Percentiles rank a stretch among this genome's conserved stretches.
Conservation (phyloP, 2,888 invertebrate genomes). For the Lasioglossum calceatum region DNA sequence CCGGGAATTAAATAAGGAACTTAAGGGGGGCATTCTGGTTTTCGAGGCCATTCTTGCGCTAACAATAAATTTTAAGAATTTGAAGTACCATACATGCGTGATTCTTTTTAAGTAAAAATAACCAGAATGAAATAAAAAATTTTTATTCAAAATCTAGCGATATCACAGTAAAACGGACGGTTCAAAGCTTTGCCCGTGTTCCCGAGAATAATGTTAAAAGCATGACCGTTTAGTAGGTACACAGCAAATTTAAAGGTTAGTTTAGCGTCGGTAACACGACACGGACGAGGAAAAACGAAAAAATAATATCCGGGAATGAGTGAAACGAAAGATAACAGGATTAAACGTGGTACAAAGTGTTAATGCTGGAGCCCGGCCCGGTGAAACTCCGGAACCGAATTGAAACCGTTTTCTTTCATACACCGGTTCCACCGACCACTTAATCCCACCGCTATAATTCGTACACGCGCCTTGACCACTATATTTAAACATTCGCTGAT, state of each 20-base stretch:
- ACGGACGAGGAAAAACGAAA: neutral
- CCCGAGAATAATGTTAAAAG: neutral
- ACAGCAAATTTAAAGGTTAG: neutral
- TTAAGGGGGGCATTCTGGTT: too few species aligned
- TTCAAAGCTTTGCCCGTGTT: neutral
- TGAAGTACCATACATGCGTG: neutral
- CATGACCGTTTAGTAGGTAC: neutral
- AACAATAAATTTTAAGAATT: neutral
- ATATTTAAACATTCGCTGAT: conserved; percentile 20
- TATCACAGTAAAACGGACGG: too few species aligned
- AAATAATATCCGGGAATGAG: neutral
- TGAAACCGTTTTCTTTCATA: conserved; percentile 5
- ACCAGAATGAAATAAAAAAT: neutral
- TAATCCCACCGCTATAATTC: conserved; percentile 17
- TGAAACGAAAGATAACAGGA: neutral
- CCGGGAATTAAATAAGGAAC: neutral
- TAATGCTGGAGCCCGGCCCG: neutral
- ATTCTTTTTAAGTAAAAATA: neutral
- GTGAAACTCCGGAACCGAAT: neutral
- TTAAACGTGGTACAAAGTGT: conserved; percentile 10
- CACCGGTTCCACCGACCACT: neutral
- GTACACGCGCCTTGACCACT: neutral
- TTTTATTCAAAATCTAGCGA: neutral
- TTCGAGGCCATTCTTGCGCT: too few species aligned
- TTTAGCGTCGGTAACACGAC: neutral